Base-by-base conservation (phyloP, 1,140 invertebrate species). In the Riptortus pedestris region DNA sequence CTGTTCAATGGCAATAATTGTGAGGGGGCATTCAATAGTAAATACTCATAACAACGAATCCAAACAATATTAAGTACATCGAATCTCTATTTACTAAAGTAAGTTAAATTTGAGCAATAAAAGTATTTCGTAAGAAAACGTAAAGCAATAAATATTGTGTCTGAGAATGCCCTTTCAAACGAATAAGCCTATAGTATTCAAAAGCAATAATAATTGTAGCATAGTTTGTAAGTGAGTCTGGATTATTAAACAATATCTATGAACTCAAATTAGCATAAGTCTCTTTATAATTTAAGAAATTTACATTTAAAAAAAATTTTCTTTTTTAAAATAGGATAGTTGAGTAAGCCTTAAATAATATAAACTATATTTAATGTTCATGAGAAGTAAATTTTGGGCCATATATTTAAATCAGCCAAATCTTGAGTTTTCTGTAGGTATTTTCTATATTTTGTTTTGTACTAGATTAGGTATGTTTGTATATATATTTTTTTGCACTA, bases 151-250 rank as follows among this genome's bases (percentile, higher is more conserved):
- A 33, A 29, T 31, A 29, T 12, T 55, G 51, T 51, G 33, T n/a
- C n/a, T n/a, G n/a, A n/a, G n/a, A n/a, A n/a, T 64, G 63, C 61
- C 63, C 63, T 55, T 38, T 64, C 33, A 20, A 27, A 62, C 20
- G 14, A 52, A 51, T 51, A 58, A 60, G 64, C 64, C 64, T 65
- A 65, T 64, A 58, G 64, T 65, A 65, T 65, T 55, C 59, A 18
- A 28, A 65, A 65, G 64, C 64, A 65, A 65, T 65, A 65, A 65
- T 65, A 65, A 65, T 14, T 65, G 38, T 65, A 65, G 63, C 28
- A 14, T 60, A 60, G 57, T 28, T 2, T 20, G 12, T 43, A 59
- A 48, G 20, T 26, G 33, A 31, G 33, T 33, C 24, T n/a, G 52
- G 28, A n/a, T 63, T 48, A 22, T 31, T 2, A 48, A 11, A n/a